Evolutionary conservation across 2,113 vertebrate genomes (phyloP).

Genomic region (Rhabdornis inornatus): DNA sequence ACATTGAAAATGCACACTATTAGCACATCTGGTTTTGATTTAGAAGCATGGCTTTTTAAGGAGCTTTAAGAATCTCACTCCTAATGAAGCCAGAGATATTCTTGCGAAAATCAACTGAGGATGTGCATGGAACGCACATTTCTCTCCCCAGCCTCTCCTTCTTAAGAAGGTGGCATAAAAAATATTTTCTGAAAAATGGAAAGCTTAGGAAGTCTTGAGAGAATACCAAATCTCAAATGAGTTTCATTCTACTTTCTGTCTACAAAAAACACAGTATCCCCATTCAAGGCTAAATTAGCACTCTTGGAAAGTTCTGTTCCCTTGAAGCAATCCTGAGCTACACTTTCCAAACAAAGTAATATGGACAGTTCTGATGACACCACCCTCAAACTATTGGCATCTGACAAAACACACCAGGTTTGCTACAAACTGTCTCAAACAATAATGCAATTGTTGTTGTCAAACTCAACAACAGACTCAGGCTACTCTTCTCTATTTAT

Average conservation of each 20-base stretch:
- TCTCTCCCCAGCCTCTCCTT: neutral
- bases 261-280: neutral
- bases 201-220: neutral
- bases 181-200: neutral
- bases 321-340: neutral
- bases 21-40: conserved; percentile 46
- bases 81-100: neutral
- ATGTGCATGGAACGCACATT: neutral
- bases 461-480: neutral
- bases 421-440: neutral
- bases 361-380: neutral
- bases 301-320: neutral
- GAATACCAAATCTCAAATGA: neutral
- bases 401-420: neutral
- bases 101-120: neutral
- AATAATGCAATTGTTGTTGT: neutral
- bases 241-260: neutral
- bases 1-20: neutral
- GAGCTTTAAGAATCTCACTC: neutral
- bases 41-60: neutral
- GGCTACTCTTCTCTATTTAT: neutral
- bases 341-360: neutral
- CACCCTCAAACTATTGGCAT: neutral
- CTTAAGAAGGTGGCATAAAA: neutral
- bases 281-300: neutral